phyloP scores from a whole-genome alignment of 2,888 invertebrate genomes.

The Xestia sexstrigata region DNA sequence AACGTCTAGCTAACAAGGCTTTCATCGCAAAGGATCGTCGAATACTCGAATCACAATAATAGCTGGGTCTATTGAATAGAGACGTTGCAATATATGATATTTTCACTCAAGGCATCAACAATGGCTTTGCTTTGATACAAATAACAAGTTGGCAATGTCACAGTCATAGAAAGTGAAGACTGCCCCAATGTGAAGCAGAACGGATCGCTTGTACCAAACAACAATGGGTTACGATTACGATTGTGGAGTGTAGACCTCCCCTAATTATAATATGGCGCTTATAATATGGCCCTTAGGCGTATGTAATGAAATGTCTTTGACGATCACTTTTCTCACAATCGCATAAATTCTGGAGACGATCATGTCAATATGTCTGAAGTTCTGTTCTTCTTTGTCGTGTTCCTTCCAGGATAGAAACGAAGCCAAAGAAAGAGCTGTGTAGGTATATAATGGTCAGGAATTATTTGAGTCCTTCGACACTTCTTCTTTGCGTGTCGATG shows the following conservation, averaged over 20 bases:
- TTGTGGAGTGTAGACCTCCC: constrained; percentile 57
- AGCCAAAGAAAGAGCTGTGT: too few relatives aligned
- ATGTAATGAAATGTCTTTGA: constrained; percentile 25
- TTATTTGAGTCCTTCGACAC: too few relatives aligned
- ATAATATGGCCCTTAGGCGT: constrained; percentile 19
- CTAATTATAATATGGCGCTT: constrained; percentile 60
- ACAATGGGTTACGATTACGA: constrained; percentile 71
- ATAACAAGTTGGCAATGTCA: constrained; percentile 75
- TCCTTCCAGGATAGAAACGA: neutral
- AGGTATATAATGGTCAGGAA: too few relatives aligned
- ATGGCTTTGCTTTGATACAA: constrained; percentile 62
- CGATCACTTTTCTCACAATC: constrained; percentile 29
- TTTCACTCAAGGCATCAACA: constrained; percentile 58
- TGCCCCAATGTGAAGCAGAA: constrained; percentile 85
- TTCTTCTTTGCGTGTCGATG: neutral
- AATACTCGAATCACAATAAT: constrained; percentile 20
- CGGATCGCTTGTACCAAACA: constrained; percentile 78
- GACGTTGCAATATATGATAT: constrained; percentile 46
- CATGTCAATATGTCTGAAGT: neutral
- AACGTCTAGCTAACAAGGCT: neutral
- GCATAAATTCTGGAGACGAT: neutral
- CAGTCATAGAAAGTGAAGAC: constrained; percentile 86
- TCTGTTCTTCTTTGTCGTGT: neutral
- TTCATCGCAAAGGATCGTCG: constrained; percentile 10
- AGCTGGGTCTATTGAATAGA: constrained; percentile 31